Evolutionary conservation across 1,140 invertebrate species (phyloP).

Genomic region (Drosophila albomicans): DNA sequence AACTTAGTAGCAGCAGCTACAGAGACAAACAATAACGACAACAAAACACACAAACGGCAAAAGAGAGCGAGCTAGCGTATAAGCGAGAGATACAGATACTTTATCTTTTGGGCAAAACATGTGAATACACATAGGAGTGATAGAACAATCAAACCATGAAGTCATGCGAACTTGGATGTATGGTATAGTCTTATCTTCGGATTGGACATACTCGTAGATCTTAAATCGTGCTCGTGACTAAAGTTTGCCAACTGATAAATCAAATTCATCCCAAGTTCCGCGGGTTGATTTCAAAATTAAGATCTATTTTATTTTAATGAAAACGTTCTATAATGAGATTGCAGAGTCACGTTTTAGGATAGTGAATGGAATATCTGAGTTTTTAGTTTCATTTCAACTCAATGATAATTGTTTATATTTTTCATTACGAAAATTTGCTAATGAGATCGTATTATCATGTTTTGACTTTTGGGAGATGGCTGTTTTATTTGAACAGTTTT

Average conservation of each 20-base stretch:
- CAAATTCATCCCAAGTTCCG: slow-evolving; percentile 7
- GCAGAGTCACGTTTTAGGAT: background rate
- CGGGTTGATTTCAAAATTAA: background rate
- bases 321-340: slow-evolving; percentile 2
- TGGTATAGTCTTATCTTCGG: slow-evolving; percentile 34
- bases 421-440: no score
- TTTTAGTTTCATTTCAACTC: background rate
- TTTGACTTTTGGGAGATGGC: no score
- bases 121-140: slow-evolving; percentile 34
- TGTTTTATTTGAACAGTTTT: no score
- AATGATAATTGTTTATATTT: background rate
- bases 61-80: no score
- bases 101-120: slow-evolving; percentile 43
- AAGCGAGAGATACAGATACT: slow-evolving; percentile 16
- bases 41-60: slow-evolving; percentile 2
- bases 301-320: background rate
- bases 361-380: background rate
- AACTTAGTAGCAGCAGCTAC: slow-evolving; percentile 21
- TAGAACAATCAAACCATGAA: slow-evolving; percentile 41
- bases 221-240: slow-evolving; percentile 39
- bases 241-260: slow-evolving; percentile 31
- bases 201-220: slow-evolving; percentile 40
- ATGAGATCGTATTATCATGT: no score
- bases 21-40: slow-evolving; percentile 12
- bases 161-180: slow-evolving; percentile 44